phyloP scores from a whole-genome alignment of 2,797 vertebrate genomes.

The Stomatorhinus walkeri region DNA sequence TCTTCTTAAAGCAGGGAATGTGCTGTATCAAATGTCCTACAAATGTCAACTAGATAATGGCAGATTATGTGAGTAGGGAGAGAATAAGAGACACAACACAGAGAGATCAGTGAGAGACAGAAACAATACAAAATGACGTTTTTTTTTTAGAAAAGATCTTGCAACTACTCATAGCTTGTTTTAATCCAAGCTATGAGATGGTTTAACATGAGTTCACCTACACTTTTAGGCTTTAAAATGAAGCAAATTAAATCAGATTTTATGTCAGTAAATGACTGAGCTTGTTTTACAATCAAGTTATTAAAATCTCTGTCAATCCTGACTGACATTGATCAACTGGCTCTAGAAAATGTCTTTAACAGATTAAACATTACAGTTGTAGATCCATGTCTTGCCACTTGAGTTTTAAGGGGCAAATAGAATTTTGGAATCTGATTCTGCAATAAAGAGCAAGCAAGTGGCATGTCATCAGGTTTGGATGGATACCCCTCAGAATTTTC shows the following conservation, averaged over 20 bases:
- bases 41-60: background rate
- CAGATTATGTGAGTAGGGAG: background rate
- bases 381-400: background rate
- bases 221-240: background rate
- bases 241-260: too few species aligned
- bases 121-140: background rate
- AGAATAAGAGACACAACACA: background rate
- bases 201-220: background rate
- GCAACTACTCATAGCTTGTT: background rate
- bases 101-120: background rate
- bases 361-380: background rate
- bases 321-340: background rate
- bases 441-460: background rate
- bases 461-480: background rate
- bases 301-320: background rate
- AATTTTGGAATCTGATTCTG: background rate
- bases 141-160: background rate
- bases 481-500: constrained; percentile 4
- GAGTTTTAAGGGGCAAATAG: background rate
- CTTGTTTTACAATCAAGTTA: too few species aligned
- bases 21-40: background rate
- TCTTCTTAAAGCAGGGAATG: background rate
- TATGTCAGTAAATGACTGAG: too few species aligned
- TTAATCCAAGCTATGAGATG: background rate
- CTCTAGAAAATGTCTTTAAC: background rate